Evolutionary conservation across 2,113 vertebrate genomes (phyloP), one percentile per base, ranked within the genome.

Genomic region (Chaetorhynchus papuensis): DNA sequence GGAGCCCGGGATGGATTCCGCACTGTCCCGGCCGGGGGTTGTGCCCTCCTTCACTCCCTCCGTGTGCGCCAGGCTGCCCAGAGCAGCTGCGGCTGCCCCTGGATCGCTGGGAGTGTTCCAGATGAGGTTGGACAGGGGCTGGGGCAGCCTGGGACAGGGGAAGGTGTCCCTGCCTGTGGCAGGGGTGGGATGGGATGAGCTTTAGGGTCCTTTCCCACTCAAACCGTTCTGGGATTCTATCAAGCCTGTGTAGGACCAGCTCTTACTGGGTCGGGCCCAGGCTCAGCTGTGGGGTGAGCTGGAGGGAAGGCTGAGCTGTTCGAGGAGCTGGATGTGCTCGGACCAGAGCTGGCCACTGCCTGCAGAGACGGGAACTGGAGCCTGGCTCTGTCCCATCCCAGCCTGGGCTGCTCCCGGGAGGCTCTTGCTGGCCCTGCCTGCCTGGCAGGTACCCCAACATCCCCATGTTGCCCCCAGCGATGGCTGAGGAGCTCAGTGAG

Each of bases 401-500:
- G 44, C 61, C 41, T 1, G 66, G 19, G 4, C 86, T 9, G 60
- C 61, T 68, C 19, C 24, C 8, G 0, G 4, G n/a, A 3, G 52
- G 64, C 10, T 79, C 63, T 2, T 11, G 28, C 28, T 18, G 45
- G 45, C 37, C 37, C 9, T 39, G 41, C 33, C 75, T 11, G 28
- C 27, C 42, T 0, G 24, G 8, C 5, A 39, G 2, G 2, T 8
- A 4, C 35, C 41, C 22, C 22, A 35, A 10, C 15, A 6, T 1
- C 16, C 4, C 54, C 47, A 1, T 28, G 37, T 61, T 21, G 15
- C 4, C 50, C 70, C 28, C 88, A 97, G 97, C 0, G 1, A 95
- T 97, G 93, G 68, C 91, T 1, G 94, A 96, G 1, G 93, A 96
- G 60, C 93, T 97, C 12, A 17, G 84, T 0, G 96, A 92, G 14